Evolutionary conservation across 1,140 invertebrate genomes (phyloP).

Genomic region (Drosophila punjabiensis): DNA sequence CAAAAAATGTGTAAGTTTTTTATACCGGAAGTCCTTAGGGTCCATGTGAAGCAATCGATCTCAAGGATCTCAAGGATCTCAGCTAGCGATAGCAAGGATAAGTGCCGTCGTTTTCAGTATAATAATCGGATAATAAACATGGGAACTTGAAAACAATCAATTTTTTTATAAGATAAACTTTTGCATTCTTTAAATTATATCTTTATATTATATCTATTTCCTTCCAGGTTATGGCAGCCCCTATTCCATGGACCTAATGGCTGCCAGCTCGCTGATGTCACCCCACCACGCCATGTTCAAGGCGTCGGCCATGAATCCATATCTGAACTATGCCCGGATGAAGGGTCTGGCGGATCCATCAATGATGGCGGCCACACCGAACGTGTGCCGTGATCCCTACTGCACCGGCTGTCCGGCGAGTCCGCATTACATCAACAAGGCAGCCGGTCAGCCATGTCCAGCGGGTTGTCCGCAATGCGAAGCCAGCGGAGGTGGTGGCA

Average conservation of each 20-base stretch:
- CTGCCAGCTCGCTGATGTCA: conserved; percentile 89
- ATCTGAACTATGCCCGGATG: conserved; percentile 90
- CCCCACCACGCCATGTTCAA: conserved; percentile 90
- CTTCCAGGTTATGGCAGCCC: conserved; percentile 87
- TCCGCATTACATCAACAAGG: conserved; percentile 90
- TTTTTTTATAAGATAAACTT: too few relatives aligned
- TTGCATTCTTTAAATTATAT: too few relatives aligned
- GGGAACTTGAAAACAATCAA: too few relatives aligned
- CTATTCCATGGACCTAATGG: conserved; percentile 90
- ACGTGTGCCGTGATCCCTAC: conserved; percentile 95
- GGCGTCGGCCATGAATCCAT: conserved; percentile 89
- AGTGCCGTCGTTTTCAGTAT: too few relatives aligned
- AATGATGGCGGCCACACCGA: conserved; percentile 87
- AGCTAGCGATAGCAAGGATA: too few relatives aligned
- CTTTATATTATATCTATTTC: not conserved
- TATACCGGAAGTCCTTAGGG: too few relatives aligned
- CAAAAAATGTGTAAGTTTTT: too few relatives aligned
- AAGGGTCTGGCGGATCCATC: conserved; percentile 86
- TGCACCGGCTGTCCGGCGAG: conserved; percentile 96
- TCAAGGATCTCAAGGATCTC: too few relatives aligned
- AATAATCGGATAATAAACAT: too few relatives aligned
- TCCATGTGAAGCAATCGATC: too few relatives aligned
- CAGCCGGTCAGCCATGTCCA: conserved; percentile 89
- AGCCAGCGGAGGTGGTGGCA: conserved; percentile 8
- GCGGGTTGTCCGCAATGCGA: conserved; percentile 96